Evolutionary conservation across 2,113 vertebrate genomes (phyloP).

Genomic region (Thalassoma bifasciatum): DNA sequence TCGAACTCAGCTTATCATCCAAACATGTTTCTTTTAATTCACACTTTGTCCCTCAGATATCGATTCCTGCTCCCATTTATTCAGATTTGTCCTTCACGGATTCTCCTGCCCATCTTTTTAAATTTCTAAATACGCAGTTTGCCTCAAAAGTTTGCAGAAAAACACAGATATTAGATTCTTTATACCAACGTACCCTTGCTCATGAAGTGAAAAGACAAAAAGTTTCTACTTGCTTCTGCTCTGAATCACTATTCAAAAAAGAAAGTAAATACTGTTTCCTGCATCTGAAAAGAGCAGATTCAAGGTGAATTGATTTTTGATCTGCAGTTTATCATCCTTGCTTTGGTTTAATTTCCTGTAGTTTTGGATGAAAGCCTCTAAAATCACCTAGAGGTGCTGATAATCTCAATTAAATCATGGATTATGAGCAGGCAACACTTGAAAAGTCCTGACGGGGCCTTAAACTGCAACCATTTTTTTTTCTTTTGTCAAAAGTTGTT

Average conservation of each 20-base stretch:
- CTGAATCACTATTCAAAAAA: background rate
- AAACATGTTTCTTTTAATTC: too few relatives aligned
- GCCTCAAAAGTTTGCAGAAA: too few relatives aligned
- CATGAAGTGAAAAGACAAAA: background rate
- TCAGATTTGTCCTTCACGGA: too few relatives aligned
- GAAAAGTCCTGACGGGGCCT: too few relatives aligned
- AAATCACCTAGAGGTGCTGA: conserved; percentile 10
- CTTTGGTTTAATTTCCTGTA: conserved; percentile 1
- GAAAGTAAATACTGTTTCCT: background rate
- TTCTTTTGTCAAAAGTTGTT: conserved; percentile 21
- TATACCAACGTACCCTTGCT: background rate
- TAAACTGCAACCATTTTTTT: background rate
- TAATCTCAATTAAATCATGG: too few relatives aligned
- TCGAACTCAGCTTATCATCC: too few relatives aligned
- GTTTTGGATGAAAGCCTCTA: conserved; percentile 5
- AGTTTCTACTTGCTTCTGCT: background rate
- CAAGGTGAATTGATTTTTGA: background rate
- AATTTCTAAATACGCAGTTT: too few relatives aligned
- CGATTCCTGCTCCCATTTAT: too few relatives aligned
- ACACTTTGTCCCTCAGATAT: too few relatives aligned
- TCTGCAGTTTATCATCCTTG: conserved; percentile 10
- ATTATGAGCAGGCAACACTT: too few relatives aligned
- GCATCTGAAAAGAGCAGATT: conserved; percentile 7
- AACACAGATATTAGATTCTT: background rate
- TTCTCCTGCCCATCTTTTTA: too few relatives aligned